Evolutionary conservation across 2,888 invertebrate species (phyloP).

Genomic region (Drosophila pseudotalamancana): DNA sequence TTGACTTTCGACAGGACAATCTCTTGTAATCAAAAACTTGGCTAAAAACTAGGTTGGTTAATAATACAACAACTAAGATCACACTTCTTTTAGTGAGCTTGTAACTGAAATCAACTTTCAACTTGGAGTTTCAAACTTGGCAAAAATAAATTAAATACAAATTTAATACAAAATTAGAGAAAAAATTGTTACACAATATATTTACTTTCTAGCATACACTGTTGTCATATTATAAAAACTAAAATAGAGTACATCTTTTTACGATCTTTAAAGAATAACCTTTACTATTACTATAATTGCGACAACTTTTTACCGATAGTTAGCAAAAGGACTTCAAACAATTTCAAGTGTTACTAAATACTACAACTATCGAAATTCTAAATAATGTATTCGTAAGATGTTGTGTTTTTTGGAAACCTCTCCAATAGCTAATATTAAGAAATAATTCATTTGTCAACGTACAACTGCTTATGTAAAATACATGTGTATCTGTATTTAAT

Average conservation of each 20-base stretch:
- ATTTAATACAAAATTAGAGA: conserved; percentile 8
- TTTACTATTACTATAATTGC: conserved; percentile 38
- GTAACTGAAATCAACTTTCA: conserved; percentile 45
- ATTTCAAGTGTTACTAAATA: conserved; percentile 16
- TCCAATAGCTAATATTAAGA: conserved; percentile 24
- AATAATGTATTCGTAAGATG: conserved; percentile 5
- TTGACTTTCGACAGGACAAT: conserved; percentile 69
- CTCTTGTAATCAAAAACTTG: conserved; percentile 52
- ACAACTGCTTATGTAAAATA: conserved; percentile 21
- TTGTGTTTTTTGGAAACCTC: conserved; percentile 9
- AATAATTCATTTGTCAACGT: conserved; percentile 35
- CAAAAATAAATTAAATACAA: conserved; percentile 18
- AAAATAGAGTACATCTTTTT: conserved; percentile 50
- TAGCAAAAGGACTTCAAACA: conserved; percentile 26
- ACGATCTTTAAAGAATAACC: conserved; percentile 23
- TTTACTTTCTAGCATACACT: conserved; percentile 31
- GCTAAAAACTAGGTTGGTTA: conserved; percentile 24
- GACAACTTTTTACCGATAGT: conserved; percentile 40
- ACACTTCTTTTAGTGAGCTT: conserved; percentile 30
- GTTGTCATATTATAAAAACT: conserved; percentile 44
- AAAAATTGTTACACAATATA: conserved; percentile 27
- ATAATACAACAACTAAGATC: conserved; percentile 7
- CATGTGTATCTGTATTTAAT: conserved; percentile 23
- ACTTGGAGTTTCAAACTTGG: conserved; percentile 68
- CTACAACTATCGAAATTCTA: conserved; percentile 15